phyloP scores from a whole-genome alignment of 2,797 vertebrate species.

The Tachyglossus aculeatus region DNA sequence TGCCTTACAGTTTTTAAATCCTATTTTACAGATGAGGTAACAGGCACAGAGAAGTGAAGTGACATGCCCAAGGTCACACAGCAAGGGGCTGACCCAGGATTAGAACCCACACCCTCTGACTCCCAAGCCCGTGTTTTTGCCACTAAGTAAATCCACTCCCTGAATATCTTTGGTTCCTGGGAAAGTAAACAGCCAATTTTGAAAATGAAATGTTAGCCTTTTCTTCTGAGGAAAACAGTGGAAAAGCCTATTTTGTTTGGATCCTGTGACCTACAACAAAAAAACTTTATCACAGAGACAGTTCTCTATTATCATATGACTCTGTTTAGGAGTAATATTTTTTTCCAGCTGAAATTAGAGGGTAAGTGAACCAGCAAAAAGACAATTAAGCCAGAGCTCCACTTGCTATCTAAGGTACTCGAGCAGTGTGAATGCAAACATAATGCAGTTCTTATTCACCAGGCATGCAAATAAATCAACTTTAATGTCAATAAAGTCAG shows the following conservation, averaged over 20 bases:
- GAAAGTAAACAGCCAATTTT: too few relatives aligned
- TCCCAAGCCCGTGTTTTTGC: too few relatives aligned
- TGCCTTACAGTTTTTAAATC: too few relatives aligned
- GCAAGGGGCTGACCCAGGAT: too few relatives aligned
- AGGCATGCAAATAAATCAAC: conserved; percentile 71
- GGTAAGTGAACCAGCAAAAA: conserved; percentile 74
- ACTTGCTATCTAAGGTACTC: conserved; percentile 67
- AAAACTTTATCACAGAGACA: conserved; percentile 12
- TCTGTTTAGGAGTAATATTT: conserved; percentile 27
- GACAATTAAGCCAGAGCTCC: conserved; percentile 70
- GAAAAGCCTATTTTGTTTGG: conserved; percentile 1
- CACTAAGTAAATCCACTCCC: too few relatives aligned
- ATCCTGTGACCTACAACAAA: conserved; percentile 13
- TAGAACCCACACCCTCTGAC: too few relatives aligned
- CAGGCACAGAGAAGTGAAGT: too few relatives aligned
- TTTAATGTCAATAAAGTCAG: conserved; percentile 78
- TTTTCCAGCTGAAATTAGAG: conserved; percentile 68
- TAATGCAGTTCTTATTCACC: conserved; percentile 69
- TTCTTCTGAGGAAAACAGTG: background rate
- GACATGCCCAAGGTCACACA: too few relatives aligned
- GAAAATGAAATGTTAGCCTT: too few relatives aligned
- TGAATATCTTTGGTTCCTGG: too few relatives aligned
- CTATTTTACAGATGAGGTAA: too few relatives aligned
- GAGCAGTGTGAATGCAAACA: conserved; percentile 62
- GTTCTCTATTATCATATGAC: conserved; percentile 20